Conservation (phyloP, 2,888 invertebrate genomes). For the Coecobrya sp. region DNA sequence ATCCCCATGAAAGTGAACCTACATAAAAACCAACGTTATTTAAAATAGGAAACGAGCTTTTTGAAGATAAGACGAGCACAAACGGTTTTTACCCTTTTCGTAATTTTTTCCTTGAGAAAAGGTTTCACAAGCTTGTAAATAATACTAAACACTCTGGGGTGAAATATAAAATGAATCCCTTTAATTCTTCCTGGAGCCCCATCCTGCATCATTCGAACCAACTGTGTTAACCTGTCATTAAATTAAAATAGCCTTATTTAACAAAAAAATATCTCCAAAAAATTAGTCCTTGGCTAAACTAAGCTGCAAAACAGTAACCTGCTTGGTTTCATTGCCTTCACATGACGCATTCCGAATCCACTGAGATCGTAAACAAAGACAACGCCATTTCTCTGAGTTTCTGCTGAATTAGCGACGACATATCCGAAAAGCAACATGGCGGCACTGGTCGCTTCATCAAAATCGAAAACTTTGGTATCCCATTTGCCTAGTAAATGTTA, state of each 20-base stretch:
- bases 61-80: no score
- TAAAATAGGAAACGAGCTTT: no score
- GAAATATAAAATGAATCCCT: slow-evolving; percentile 71
- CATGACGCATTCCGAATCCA: slow-evolving; percentile 67
- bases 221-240: slow-evolving; percentile 67
- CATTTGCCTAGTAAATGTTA: slow-evolving; percentile 51
- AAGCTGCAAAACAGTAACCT: no score
- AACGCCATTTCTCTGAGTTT: slow-evolving; percentile 71
- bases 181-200: slow-evolving; percentile 58
- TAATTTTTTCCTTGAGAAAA: slow-evolving; percentile 69
- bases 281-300: no score
- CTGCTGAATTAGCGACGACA: slow-evolving; percentile 43
- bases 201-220: slow-evolving; percentile 73
- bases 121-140: slow-evolving; percentile 70
- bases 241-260: no score
- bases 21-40: background rate
- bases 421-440: slow-evolving; percentile 61
- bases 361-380: slow-evolving; percentile 68
- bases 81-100: slow-evolving; percentile 70
- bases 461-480: slow-evolving; percentile 63
- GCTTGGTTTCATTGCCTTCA: slow-evolving; percentile 60
- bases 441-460: slow-evolving; percentile 59
- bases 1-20: slow-evolving; percentile 83
- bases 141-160: slow-evolving; percentile 57
- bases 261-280: no score